Evolutionary conservation across 2,113 vertebrate genomes (phyloP), one percentile per base, ranked within the genome.

Genomic region (Austrofundulus limnaeus): DNA sequence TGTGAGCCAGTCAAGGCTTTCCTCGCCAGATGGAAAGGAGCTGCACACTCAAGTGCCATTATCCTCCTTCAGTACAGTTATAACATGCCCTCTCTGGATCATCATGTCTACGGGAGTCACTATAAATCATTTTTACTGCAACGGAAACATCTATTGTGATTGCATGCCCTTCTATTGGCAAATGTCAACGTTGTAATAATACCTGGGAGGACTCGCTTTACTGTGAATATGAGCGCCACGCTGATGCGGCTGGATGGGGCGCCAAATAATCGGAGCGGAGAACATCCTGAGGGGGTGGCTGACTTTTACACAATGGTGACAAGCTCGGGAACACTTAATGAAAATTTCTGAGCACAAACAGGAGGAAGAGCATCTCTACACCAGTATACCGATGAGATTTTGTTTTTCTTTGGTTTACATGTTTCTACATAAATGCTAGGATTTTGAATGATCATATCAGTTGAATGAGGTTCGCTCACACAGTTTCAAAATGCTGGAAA

Each of bases 171-270:
- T 84, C 83, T 63, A 50, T 80, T 75, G 82, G 78, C 63, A 83
- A 86, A 87, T 85, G 85, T 85, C 87, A 85, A 77, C 69, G 75
- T 82, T 68, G 66, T 82, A 73, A 78, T 83, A 78, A 84, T 20
- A 78, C 63, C 72, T 71, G 63, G 78, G 72, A 76, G 74, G 78
- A 13, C 38, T 64, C 19, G 55, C 69, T 66, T 61, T 55, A 25
- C 60, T 62, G 66, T 68, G 75, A 81, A 75, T 81, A 79, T 39
- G 75, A 78, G 77, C 25, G 48, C 47, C 57, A 45, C 25, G 24
- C 57, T 57, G 62, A 75, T 57, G 78, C n/a, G 8, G 59, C 10
- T 12, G 34, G 71, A 60, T 76, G 64, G 46, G 78, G 47, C 62
- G 11, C 46, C 56, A 43, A 57, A 71, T 66, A 55, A 73, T 56